Conservation (phyloP, 2,113 vertebrate genomes). For the Oceanites oceanicus region DNA sequence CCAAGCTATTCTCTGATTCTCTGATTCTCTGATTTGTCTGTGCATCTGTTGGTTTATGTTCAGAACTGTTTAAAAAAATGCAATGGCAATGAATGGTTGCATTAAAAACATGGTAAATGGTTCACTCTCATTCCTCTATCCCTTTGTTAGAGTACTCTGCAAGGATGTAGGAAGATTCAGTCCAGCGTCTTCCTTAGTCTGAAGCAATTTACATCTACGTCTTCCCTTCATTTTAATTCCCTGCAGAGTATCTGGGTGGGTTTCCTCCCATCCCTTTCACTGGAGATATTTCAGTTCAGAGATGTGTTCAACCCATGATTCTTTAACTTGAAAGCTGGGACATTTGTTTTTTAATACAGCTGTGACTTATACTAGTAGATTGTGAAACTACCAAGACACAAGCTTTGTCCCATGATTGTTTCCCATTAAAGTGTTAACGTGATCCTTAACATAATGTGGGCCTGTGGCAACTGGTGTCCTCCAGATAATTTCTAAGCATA, state of each 20-base stretch:
- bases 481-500: background rate
- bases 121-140: background rate
- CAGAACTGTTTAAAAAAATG: background rate
- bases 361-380: background rate
- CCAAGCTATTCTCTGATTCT: too few relatives aligned
- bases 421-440: accelerated
- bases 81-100: background rate
- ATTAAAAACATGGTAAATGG: background rate
- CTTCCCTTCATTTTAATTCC: background rate
- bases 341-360: background rate
- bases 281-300: background rate
- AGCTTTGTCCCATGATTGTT: background rate
- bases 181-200: background rate
- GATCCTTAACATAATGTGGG: background rate
- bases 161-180: background rate
- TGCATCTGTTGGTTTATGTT: background rate
- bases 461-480: background rate
- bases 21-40: background rate
- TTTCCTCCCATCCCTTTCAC: background rate
- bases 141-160: background rate
- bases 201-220: background rate
- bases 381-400: background rate
- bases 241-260: background rate
- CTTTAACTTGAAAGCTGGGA: background rate
- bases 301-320: background rate